A percentile compares a stretch with the other conserved stretches of the same genome.
Evolutionary conservation across 1,140 invertebrate species (phyloP).

Genomic region (Heterodera carotae): DNA sequence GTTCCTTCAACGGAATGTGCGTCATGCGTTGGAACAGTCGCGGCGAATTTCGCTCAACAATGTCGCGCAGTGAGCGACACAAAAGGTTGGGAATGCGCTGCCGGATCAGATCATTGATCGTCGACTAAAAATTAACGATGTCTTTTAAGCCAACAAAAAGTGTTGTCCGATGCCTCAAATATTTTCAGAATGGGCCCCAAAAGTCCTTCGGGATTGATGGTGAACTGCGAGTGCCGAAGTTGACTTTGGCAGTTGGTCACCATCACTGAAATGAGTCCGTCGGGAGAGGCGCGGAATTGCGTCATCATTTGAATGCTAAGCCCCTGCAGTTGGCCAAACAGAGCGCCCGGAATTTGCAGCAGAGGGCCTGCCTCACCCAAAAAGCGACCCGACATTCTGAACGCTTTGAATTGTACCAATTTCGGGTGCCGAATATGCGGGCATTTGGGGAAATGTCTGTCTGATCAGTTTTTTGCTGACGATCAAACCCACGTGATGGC

Average conservation of each 20-base stretch:
- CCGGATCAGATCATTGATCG: constrained; percentile 61
- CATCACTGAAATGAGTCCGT: constrained; percentile 57
- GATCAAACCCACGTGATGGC: constrained; percentile 55
- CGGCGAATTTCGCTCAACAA: constrained; percentile 63
- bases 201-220: constrained; percentile 57
- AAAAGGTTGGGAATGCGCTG: constrained; percentile 59
- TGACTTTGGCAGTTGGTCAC: constrained; percentile 60
- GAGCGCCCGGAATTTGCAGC: constrained; percentile 47
- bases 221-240: constrained; percentile 58
- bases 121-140: constrained; percentile 36
- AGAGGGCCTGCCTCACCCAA: constrained; percentile 55
- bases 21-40: constrained; percentile 52
- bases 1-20: constrained; percentile 52
- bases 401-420: background rate
- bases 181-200: constrained; percentile 60
- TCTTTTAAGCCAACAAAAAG: background rate
- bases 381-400: constrained; percentile 54
- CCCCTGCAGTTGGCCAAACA: constrained; percentile 52
- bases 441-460: background rate
- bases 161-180: constrained; percentile 48
- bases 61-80: constrained; percentile 53
- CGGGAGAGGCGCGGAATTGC: constrained; percentile 44
- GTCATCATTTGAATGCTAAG: constrained; percentile 48
- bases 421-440: background rate
- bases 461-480: background rate